Evolutionary conservation across 1,140 invertebrate genomes (phyloP), one percentile per base, ranked within the genome.

Genomic region (Cataglyphis hispanica): DNA sequence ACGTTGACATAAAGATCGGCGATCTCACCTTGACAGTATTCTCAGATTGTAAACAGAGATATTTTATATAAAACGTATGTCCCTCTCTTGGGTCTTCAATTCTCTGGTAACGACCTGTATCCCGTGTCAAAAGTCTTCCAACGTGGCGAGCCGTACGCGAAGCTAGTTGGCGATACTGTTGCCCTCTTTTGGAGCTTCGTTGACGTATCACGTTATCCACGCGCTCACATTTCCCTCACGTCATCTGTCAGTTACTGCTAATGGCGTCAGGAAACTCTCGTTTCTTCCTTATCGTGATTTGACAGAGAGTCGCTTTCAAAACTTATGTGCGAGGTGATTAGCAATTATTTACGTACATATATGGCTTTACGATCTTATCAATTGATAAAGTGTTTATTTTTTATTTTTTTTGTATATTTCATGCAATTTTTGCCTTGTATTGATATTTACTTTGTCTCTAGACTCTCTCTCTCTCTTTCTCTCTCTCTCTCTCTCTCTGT

Each of bases 121-220:
- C 87, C 91, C 91, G 93, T 50, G 46, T 94, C 94, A 94, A 87
- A 13, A 50, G 46, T 5, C 93, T 94, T 95, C 94, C 94, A 95
- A 95, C 94, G 94, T 95, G 94, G 94, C 94, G 94, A 94, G 64
- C 8, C 69, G 86, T 86, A 64, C 58, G 37, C 46, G 46, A 74
- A 31, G 50, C 70, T 53, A 74, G 16, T 7, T 11, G n/a, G 19
- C 53, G 56, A 63, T 56, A 16, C 69, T 87, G 70, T 83, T 80
- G 89, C 78, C 88, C 80, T 89, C 89, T 70, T 19, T 76, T 8
- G 69, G 50, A 43, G 25, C 37, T 37, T 37, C 22, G 25, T 27
- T 22, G 13, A 8, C 10, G 31, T 34, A 78, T 34, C 53, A 67
- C 63, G 22, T 37, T 13, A 66, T 50, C 74, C 27, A 16, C 19